Evolutionary conservation across 2,797 vertebrate species (phyloP), one percentile per base, ranked within the genome.

Genomic region (Pseudochirops cupreus): DNA sequence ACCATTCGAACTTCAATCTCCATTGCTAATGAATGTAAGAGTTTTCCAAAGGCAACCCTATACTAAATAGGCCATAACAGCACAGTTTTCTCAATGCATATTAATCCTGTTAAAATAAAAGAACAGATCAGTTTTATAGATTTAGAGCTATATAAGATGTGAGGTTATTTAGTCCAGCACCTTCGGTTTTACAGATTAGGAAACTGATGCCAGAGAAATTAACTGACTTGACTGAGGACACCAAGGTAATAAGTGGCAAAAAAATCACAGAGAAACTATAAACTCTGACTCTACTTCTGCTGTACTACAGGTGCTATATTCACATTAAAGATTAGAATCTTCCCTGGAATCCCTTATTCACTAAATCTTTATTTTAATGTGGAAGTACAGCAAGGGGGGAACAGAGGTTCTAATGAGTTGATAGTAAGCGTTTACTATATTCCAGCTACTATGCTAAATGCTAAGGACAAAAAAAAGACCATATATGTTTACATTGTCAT

Each of bases 1-100:
- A 98, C 94, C 99, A 99, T 99, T 33, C 93, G 96, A 33, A 97
- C 97, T 91, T 98, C 98, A 0, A 95, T 11, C 0, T 90, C 33
- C 93, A 97, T 97, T 3, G n/a, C 90, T 55, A 2, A 14, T 6
- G 28, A 54, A 56, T 33, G 24, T 33, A 90, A 92, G 7, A 21
- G 82, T 56, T 57, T 96, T 53, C 58, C 87, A 50, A 94, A 56
- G 82, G 7, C 7, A 52, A 95, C 92, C 54, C 94, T 94, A 33
- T 39, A 82, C 56, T 87, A 92, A 93, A 94, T 7, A 95, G 89
- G 52, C 91, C 92, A 97, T 39, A 96, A 4, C 0, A 57, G 91
- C 90, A 94, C 53, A 33, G 91, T 95, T 93, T 58, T 90, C 58
- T 96, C 50, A 87, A 39, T 3, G 5, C 74, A 87, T 31, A 89